A percentile compares a stretch with the other conserved stretches of the same genome.
Conservation (phyloP, 2,113 vertebrate species). For the Cisticola juncidis region DNA sequence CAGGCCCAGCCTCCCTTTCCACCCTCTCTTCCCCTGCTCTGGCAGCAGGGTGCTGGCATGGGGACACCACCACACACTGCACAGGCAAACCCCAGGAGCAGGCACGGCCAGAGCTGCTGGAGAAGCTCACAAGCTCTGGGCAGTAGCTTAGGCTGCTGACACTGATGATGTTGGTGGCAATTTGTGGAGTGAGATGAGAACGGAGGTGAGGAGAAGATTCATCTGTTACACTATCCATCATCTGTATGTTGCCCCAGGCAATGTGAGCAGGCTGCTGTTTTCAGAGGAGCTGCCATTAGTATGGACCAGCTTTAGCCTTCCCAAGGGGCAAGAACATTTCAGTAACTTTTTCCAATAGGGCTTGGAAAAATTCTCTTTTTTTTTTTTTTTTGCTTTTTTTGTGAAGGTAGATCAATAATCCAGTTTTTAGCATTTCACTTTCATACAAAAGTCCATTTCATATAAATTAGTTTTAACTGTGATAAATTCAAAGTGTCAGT, state of each 20-base stretch:
- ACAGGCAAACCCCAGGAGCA: conserved; percentile 24
- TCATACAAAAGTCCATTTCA: not conserved
- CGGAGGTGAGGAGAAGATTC: conserved; percentile 59
- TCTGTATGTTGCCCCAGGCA: conserved; percentile 64
- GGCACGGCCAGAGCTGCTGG: not conserved
- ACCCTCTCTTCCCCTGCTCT: not conserved
- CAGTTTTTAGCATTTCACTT: not conserved
- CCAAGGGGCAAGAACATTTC: not conserved
- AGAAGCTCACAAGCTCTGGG: not conserved
- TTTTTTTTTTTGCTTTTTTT: not conserved
- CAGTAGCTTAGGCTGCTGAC: conserved; percentile 39
- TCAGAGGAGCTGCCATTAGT: not conserved
- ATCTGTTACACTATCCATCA: conserved; percentile 65
- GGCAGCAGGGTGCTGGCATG: not conserved
- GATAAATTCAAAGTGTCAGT: not conserved
- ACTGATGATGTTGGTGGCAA: conserved; percentile 61
- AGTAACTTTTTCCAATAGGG: not conserved
- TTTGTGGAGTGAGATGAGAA: conserved; percentile 61
- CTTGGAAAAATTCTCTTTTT: not conserved
- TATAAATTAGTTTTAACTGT: not conserved
- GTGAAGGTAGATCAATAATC: not conserved
- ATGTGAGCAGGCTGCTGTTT: conserved; percentile 40
- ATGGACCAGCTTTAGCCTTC: not conserved
- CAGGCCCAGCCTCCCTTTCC: not conserved
- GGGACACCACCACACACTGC: conserved; percentile 16